Conservation (phyloP, 2,113 vertebrate species). For the Rana temporaria region DNA sequence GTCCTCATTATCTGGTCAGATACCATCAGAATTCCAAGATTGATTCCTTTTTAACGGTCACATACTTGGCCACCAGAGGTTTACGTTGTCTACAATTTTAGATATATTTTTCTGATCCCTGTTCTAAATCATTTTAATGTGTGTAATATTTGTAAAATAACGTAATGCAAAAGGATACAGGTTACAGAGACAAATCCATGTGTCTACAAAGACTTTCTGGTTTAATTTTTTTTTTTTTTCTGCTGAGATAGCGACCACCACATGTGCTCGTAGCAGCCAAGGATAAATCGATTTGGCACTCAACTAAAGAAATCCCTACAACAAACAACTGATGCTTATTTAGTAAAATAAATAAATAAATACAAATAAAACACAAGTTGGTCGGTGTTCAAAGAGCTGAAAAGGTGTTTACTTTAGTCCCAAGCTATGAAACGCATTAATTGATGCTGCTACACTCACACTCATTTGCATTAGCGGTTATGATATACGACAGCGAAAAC, state of each 20-base stretch:
- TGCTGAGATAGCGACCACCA: slow-evolving; percentile 20
- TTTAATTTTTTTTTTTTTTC: slow-evolving; percentile 38
- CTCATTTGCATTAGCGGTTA: slow-evolving; percentile 46
- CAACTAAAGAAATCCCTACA: slow-evolving; percentile 41
- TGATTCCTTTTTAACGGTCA: neutral
- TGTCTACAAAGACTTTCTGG: slow-evolving; percentile 44
- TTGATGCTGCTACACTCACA: slow-evolving; percentile 31
- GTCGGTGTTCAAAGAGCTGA: slow-evolving; percentile 1
- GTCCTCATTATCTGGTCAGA: too few relatives aligned
- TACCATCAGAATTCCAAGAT: too few relatives aligned
- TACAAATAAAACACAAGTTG: slow-evolving; percentile 31
- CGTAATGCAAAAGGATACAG: neutral
- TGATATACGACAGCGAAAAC: slow-evolving; percentile 42
- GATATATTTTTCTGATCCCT: too few relatives aligned
- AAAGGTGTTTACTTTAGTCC: slow-evolving; percentile 33
- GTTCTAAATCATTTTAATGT: neutral
- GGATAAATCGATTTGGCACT: slow-evolving; percentile 40
- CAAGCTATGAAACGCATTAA: slow-evolving; percentile 36
- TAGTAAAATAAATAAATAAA: slow-evolving; percentile 25
- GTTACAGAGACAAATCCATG: neutral
- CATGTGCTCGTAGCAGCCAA: slow-evolving; percentile 57
- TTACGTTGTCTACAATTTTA: neutral
- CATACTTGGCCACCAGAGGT: neutral
- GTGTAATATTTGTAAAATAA: neutral
- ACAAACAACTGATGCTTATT: slow-evolving; percentile 27